These are phyloP conservation scores for Heterodera filipjevi DNA, from an alignment of 2,888 invertebrate species.

Conservation along the genomic window DNA sequence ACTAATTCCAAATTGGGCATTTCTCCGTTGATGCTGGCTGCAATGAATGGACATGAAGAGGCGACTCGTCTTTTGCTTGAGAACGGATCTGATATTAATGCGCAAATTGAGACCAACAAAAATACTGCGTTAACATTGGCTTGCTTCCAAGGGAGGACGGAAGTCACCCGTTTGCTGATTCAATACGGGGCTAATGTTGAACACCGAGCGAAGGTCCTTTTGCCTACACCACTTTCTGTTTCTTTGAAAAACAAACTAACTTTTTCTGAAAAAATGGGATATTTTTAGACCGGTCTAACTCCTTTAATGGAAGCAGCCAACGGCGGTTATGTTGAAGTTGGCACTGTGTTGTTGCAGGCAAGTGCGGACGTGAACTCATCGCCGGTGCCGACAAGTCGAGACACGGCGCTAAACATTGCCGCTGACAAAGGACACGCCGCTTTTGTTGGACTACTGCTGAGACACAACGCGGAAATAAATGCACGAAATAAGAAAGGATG, in stretches of 20 bases:
- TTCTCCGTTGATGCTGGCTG: slow-evolving; percentile 96
- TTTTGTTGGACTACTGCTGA: slow-evolving; percentile 71
- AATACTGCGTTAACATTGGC: slow-evolving; percentile 97
- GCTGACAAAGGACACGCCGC: slow-evolving; percentile 98
- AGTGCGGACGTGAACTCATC: slow-evolving; percentile 98
- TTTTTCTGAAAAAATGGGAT: too few species aligned
- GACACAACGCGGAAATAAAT: slow-evolving; percentile 75
- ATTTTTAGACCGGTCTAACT: slow-evolving; percentile 83
- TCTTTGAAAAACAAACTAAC: too few species aligned
- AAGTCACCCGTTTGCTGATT: slow-evolving; percentile 91
- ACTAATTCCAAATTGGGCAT: slow-evolving; percentile 72
- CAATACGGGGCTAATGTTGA: slow-evolving; percentile 98
- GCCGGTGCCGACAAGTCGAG: slow-evolving; percentile 94
- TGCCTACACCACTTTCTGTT: background rate
- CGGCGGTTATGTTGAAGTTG: slow-evolving; percentile 98
- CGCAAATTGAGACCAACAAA: slow-evolving; percentile 93
- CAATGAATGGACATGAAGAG: slow-evolving; percentile 96
- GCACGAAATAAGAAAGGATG: slow-evolving; percentile 99
- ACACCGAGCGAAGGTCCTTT: slow-evolving; percentile 86
- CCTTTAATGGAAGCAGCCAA: slow-evolving; percentile 99
- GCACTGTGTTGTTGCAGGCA: slow-evolving; percentile 88
- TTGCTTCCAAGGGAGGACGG: slow-evolving; percentile 97
- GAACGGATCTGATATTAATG: slow-evolving; percentile 98
- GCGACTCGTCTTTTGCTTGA: slow-evolving; percentile 92
- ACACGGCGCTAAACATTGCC: slow-evolving; percentile 97